phyloP scores from a whole-genome alignment of 2,888 invertebrate species.

The Rhagium mordax region DNA sequence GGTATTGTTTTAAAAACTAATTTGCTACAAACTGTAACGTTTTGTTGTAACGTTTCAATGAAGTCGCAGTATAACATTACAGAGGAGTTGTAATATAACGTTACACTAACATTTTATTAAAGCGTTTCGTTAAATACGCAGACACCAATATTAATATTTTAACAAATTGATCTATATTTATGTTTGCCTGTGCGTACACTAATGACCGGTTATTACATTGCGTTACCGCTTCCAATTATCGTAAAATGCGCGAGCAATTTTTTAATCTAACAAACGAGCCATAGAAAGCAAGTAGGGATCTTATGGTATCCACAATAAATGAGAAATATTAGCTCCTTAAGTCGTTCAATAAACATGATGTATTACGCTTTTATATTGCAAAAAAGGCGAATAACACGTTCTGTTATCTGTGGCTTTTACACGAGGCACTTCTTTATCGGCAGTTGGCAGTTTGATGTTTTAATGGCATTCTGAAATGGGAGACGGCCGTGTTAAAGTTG shows the following conservation, averaged over 20 bases:
- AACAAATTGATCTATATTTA: too few relatives aligned
- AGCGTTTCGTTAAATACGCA: too few relatives aligned
- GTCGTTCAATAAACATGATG: constrained; percentile 45
- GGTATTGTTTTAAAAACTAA: too few relatives aligned
- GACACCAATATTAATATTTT: too few relatives aligned
- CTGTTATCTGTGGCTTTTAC: constrained; percentile 44
- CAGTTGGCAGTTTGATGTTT: constrained; percentile 29
- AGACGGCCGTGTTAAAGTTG: constrained; percentile 44
- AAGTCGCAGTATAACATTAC: too few relatives aligned
- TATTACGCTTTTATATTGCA: constrained; percentile 41
- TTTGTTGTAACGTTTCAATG: too few relatives aligned
- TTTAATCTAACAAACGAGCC: not conserved
- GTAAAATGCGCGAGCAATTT: too few relatives aligned
- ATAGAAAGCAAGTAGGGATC: not conserved
- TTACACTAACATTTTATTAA: too few relatives aligned
- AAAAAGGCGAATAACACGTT: constrained; percentile 42
- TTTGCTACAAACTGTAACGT: too few relatives aligned
- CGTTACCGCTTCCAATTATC: not conserved
- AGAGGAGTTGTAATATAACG: too few relatives aligned
- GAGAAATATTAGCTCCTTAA: constrained; percentile 37
- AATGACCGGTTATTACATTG: not conserved
- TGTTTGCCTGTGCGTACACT: too few relatives aligned
- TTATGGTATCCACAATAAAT: constrained; percentile 39
- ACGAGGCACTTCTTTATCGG: constrained; percentile 23
- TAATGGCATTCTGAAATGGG: constrained; percentile 46